These are phyloP conservation scores for Cyrtodaria siliqua DNA, from an alignment of 2,888 invertebrate genomes.

Conservation along the genomic window DNA sequence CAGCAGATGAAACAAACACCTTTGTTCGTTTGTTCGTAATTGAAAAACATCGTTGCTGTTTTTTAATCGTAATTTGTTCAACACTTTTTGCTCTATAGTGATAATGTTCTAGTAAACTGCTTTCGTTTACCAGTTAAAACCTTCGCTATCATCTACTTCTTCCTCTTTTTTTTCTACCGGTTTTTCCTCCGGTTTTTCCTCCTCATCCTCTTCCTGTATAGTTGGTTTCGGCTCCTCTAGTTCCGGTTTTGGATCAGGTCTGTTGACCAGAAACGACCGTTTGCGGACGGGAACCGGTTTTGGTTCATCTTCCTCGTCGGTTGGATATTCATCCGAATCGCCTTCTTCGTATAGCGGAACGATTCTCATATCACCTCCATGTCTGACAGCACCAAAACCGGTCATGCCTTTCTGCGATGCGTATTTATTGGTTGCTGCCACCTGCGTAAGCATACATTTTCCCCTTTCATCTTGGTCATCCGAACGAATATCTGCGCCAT, in stretches of 20 bases:
- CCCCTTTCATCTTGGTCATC: conserved; percentile 66
- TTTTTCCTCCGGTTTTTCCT: background rate
- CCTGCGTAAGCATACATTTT: conserved; percentile 78
- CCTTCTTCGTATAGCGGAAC: conserved; percentile 52
- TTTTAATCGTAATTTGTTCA: too few relatives aligned
- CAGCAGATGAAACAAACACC: too few relatives aligned
- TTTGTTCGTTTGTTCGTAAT: too few relatives aligned
- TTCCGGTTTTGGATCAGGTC: conserved; percentile 28
- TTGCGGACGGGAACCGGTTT: conserved; percentile 46
- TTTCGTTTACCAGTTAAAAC: background rate
- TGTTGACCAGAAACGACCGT: conserved; percentile 31
- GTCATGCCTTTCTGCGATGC: conserved; percentile 84
- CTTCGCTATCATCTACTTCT: conserved; percentile 15
- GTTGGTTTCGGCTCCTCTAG: conserved; percentile 15
- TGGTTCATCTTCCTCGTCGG: conserved; percentile 61
- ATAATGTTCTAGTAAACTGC: too few relatives aligned
- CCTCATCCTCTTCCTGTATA: conserved; percentile 25
- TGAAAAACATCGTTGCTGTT: too few relatives aligned
- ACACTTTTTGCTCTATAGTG: too few relatives aligned
- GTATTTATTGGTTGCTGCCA: conserved; percentile 84
- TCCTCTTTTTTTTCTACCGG: conserved; percentile 13
- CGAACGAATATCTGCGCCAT: conserved; percentile 48
- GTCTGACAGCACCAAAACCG: conserved; percentile 73
- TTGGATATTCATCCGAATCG: conserved; percentile 63
- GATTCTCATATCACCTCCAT: conserved; percentile 39